A percentile compares a stretch with the other conserved stretches of the same genome.
Conservation (phyloP, 1,140 invertebrate genomes). For the Calosoma granatense region DNA sequence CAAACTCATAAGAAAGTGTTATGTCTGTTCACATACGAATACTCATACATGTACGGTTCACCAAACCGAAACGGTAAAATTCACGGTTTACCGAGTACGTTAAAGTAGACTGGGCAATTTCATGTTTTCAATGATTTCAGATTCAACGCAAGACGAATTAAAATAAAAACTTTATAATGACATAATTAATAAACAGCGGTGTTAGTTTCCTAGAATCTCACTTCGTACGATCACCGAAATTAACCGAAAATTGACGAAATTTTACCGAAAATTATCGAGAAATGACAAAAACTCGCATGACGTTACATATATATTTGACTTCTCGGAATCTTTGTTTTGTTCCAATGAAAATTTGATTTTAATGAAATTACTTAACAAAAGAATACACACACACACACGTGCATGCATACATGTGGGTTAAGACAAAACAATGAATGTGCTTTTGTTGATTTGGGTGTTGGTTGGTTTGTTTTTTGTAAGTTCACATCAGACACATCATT, state of each 20-base stretch:
- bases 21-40: conserved; percentile 1
- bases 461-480: too few relatives aligned
- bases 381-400: too few relatives aligned
- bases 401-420: too few relatives aligned
- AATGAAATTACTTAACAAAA: too few relatives aligned
- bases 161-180: neutral
- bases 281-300: too few relatives aligned
- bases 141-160: neutral
- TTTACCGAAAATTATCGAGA: too few relatives aligned
- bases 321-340: too few relatives aligned
- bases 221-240: neutral
- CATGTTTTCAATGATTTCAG: neutral
- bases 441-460: too few relatives aligned
- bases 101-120: neutral
- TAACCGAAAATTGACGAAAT: neutral
- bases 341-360: too few relatives aligned
- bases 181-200: neutral
- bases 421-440: too few relatives aligned
- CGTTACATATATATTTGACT: too few relatives aligned
- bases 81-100: neutral
- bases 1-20: conserved; percentile 4
- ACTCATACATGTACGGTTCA: neutral
- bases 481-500: too few relatives aligned
- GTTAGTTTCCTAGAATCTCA: neutral
- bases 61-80: neutral